Percentiles rank a stretch among this genome's conserved stretches.
These are phyloP conservation scores for Latheticus oryzae DNA, from an alignment of 2,888 invertebrate species.

Conservation along the genomic window DNA sequence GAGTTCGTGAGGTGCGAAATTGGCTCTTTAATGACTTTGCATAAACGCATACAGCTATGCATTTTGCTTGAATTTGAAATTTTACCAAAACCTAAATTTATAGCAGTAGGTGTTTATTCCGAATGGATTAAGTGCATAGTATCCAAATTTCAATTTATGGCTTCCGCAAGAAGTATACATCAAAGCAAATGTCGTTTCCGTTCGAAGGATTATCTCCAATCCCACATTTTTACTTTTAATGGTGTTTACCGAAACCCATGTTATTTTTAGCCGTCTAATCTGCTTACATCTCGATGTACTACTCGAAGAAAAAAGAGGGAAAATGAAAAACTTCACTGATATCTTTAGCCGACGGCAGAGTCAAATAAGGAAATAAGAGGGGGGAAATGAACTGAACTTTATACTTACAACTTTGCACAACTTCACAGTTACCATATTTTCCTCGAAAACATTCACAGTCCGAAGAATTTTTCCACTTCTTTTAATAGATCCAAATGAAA, in stretches of 20 bases:
- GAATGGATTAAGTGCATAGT: constrained; percentile 7
- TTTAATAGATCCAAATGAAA: too few species aligned
- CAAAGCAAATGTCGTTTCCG: constrained; percentile 37
- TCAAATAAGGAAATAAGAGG: constrained; percentile 49
- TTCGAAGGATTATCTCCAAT: constrained; percentile 40
- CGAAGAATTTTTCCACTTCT: constrained; percentile 22
- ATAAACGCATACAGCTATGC: constrained; percentile 25
- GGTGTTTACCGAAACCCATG: constrained; percentile 51
- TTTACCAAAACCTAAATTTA: too few species aligned
- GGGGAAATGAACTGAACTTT: constrained; percentile 50
- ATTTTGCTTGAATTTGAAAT: constrained; percentile 13
- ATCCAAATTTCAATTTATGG: constrained; percentile 19
- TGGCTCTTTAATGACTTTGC: constrained; percentile 56
- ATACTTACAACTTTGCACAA: constrained; percentile 45
- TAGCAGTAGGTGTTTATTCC: too few species aligned
- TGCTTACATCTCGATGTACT: constrained; percentile 48
- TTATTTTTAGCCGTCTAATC: constrained; percentile 51
- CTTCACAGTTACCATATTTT: constrained; percentile 28
- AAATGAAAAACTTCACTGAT: constrained; percentile 48
- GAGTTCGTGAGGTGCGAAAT: constrained; percentile 61
- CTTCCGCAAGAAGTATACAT: constrained; percentile 32
- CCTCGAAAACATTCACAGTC: constrained; percentile 20
- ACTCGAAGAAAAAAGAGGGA: constrained; percentile 40
- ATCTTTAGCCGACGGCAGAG: constrained; percentile 46
- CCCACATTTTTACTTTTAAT: constrained; percentile 50